These are phyloP conservation scores for human DNA, from an alignment of 2,113 vertebrate genomes.

Conservation along the genomic window DNA sequence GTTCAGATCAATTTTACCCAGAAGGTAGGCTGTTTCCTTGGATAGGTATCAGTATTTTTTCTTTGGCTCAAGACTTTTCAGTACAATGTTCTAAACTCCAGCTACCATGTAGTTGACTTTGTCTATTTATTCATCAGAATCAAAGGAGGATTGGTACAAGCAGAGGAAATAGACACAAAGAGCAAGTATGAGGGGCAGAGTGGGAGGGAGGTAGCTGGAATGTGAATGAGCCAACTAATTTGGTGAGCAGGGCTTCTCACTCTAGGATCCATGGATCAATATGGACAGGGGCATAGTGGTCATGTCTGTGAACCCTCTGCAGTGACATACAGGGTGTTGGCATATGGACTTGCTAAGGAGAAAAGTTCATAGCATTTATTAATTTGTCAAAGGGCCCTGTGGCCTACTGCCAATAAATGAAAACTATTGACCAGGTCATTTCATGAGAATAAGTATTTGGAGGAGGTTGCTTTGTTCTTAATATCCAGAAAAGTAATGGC, in stretches of 20 bases:
- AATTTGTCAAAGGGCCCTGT: not conserved
- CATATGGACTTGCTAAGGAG: not conserved
- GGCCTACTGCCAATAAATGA: not conserved
- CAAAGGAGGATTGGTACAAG: not conserved
- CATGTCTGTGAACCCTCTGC: not conserved
- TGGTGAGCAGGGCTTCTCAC: not conserved
- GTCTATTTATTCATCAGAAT: not conserved
- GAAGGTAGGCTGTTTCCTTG: not conserved
- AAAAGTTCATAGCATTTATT: not conserved
- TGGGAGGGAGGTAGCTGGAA: not conserved
- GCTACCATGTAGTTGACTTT: not conserved
- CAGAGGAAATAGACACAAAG: not conserved
- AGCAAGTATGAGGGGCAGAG: not conserved
- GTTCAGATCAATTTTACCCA: not conserved
- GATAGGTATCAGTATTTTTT: not conserved
- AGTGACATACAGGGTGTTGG: not conserved
- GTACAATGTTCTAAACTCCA: not conserved
- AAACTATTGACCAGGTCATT: not conserved
- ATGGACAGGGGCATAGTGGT: not conserved
- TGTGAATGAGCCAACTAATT: not conserved
- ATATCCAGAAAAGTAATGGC: not conserved
- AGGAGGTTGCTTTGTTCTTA: not conserved
- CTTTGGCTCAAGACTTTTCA: not conserved
- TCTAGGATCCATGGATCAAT: not conserved
- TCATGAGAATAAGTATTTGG: conserved; percentile 40